Conservation (phyloP, 2,888 invertebrate genomes). For the Drosophila stalkeri region DNA sequence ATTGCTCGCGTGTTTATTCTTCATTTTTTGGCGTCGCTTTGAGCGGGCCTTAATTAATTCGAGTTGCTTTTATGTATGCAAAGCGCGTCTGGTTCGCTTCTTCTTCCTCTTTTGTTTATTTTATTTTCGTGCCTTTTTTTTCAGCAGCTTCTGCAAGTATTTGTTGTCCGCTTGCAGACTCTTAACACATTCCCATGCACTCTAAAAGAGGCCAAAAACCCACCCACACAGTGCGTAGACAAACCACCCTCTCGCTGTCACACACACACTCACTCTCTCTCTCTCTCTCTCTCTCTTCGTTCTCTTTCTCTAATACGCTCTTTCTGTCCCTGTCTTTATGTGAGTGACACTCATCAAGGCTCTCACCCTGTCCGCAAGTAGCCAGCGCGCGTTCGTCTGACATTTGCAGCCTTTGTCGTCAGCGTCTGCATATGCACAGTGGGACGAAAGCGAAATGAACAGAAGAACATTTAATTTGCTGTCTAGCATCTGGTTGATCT, state of each 20-base stretch:
- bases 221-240: conserved; percentile 30
- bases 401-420: conserved; percentile 44
- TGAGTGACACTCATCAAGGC: neutral
- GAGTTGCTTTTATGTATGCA: conserved; percentile 60
- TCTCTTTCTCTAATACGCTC: neutral
- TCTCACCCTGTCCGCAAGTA: conserved; percentile 13
- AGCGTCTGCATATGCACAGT: conserved; percentile 34
- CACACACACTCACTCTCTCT: too few species aligned
- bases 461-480: neutral
- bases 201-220: neutral
- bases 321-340: neutral
- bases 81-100: conserved; percentile 52
- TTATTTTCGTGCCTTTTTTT: conserved; percentile 21
- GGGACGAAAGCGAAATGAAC: neutral
- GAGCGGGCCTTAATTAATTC: conserved; percentile 70
- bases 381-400: conserved; percentile 13
- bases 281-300: neutral
- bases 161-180: conserved; percentile 31
- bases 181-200: conserved; percentile 64
- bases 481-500: too few species aligned
- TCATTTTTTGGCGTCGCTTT: conserved; percentile 21
- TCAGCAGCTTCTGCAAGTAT: conserved; percentile 17
- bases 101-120: neutral
- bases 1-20: conserved; percentile 62
- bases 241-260: conserved; percentile 52